Percentiles rank a stretch among this genome's conserved stretches.
phyloP scores from a whole-genome alignment of 2,797 vertebrate genomes.

The Urocyon cinereoargenteus region DNA sequence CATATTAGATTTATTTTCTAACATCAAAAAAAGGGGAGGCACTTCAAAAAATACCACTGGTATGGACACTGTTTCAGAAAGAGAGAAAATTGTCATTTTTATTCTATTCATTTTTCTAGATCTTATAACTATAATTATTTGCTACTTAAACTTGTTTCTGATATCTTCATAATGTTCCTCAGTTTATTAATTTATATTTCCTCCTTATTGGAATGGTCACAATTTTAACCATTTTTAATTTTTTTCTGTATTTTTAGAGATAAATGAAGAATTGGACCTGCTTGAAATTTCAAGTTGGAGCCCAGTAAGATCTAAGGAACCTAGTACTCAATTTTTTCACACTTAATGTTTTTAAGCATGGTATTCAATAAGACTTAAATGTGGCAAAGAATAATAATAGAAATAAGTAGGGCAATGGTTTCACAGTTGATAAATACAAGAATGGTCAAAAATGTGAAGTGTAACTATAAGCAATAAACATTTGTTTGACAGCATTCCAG shows the following conservation, averaged over 20 bases:
- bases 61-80: neutral
- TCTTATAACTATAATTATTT: neutral
- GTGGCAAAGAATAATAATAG: neutral
- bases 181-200: neutral
- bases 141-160: neutral
- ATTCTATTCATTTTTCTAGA: neutral
- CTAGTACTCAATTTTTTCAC: neutral
- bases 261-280: neutral
- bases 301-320: neutral
- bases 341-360: neutral
- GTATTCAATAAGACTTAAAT: neutral
- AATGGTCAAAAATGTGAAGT: neutral
- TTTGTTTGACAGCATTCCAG: neutral
- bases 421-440: neutral
- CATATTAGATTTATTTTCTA: constrained; percentile 37
- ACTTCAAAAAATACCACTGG: neutral
- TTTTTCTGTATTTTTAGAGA: neutral
- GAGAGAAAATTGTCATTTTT: neutral
- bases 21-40: neutral
- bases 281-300: neutral
- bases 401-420: neutral
- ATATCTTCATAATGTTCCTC: neutral
- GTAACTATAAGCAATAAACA: neutral
- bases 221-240: neutral
- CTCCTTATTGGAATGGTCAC: neutral